Conservation (phyloP, 2,113 vertebrate species). For the Dicaeum eximium region DNA sequence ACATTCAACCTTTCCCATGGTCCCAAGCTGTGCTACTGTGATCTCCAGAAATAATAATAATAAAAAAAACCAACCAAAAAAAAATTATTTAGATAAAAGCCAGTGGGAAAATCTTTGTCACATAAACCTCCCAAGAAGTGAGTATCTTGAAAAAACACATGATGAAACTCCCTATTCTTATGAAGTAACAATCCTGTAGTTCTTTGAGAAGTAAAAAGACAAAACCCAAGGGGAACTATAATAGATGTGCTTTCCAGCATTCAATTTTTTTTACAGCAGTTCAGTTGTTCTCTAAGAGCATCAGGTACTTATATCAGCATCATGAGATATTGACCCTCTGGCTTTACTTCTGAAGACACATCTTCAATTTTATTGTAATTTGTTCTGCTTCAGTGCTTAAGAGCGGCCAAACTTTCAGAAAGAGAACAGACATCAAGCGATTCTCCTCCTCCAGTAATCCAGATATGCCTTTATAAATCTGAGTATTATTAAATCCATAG, state of each 20-base stretch:
- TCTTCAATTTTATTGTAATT: slow-evolving; percentile 9
- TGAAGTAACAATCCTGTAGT: background rate
- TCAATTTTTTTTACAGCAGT: slow-evolving; percentile 4
- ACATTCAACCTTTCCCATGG: background rate
- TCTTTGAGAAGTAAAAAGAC: background rate
- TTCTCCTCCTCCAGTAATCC: slow-evolving; percentile 18
- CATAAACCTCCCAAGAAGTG: background rate
- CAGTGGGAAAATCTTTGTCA: background rate
- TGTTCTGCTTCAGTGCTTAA: slow-evolving; percentile 1
- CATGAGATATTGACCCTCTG: background rate
- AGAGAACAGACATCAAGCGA: background rate
- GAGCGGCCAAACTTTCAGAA: background rate
- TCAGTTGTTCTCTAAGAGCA: slow-evolving; percentile 7
- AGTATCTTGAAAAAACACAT: background rate
- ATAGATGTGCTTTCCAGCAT: background rate
- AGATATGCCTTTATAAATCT: slow-evolving; percentile 24
- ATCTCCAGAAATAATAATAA: background rate
- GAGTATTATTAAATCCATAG: slow-evolving; percentile 30
- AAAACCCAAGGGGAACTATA: background rate
- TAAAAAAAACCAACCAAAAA: background rate
- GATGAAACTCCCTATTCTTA: background rate
- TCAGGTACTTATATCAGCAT: background rate
- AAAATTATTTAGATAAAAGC: background rate
- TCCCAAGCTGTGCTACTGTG: background rate
- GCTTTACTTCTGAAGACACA: slow-evolving; percentile 26